Evolutionary conservation across 2,888 invertebrate species (phyloP), one percentile per base, ranked within the genome.

Genomic region (Chloromyia formosa): DNA sequence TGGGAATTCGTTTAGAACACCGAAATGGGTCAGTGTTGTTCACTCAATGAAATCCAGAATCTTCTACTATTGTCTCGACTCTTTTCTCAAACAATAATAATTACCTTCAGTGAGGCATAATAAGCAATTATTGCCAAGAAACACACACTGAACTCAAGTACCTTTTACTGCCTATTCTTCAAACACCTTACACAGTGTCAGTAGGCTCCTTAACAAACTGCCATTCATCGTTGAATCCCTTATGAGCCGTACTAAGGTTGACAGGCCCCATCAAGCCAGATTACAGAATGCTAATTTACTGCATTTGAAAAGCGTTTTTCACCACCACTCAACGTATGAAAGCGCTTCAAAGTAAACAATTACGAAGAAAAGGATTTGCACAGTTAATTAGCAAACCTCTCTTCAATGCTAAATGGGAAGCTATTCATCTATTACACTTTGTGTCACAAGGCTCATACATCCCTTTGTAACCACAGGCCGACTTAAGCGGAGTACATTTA

Each of bases 381-480:
- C 56, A 71, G 58, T 56, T 58, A 71, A 71, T 71, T 71, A 71
- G 71, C 71, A 58, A 40, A 56, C 20, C 71, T 18, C 58, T 71
- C 58, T 40, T 7, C 56, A 4, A 35, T 35, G 27, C 7, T 22
- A 18, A 56, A 42, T 56, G 58, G 16, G 49, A 54, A 71, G 56
- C 56, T 40, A 71, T 71, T 71, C 71, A 71, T 71, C 58, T 71
- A 56, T 71, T 71, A 58, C 71, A 71, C 20, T 27, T 35, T 42
- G 62, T 35, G 27, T 64, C 62, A 40, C 16, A 56, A 20, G 22
- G 42, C 23, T 16, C 40, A 16, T 16, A 40, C 4, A 56, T 20
- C 20, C 16, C 20, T 71, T 58, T 58, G 42, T 40, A 45, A 53
- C 71, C 45, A 20, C 23, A 58, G 27, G 18, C 27, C 27, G 27